Evolutionary conservation across 2,888 invertebrate genomes (phyloP).

Genomic region (Drosophila limbata): DNA sequence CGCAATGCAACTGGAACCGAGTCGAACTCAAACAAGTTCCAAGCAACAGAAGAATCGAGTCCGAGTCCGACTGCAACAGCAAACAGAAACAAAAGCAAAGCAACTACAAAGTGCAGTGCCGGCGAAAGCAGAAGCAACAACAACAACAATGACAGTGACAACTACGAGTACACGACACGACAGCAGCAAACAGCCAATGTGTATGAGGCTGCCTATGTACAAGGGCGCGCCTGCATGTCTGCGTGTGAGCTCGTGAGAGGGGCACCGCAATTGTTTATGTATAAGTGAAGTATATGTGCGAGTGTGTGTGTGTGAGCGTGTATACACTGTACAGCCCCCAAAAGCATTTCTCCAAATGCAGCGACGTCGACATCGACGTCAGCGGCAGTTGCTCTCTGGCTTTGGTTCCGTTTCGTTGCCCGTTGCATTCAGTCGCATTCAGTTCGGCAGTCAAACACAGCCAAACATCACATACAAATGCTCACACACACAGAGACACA

Average conservation of each 20-base stretch:
- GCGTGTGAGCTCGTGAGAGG: slow-evolving; percentile 54
- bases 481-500: slow-evolving; percentile 12
- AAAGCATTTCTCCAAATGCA: slow-evolving; percentile 79
- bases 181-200: slow-evolving; percentile 71
- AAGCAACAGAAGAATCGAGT: slow-evolving; percentile 16
- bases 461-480: slow-evolving; percentile 57
- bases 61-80: slow-evolving; percentile 41
- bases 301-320: slow-evolving; percentile 18
- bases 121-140: slow-evolving; percentile 42
- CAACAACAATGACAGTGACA: slow-evolving; percentile 39
- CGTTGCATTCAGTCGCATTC: slow-evolving; percentile 58
- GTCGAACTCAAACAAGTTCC: slow-evolving; percentile 64
- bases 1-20: slow-evolving; percentile 54
- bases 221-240: slow-evolving; percentile 59
- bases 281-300: slow-evolving; percentile 25
- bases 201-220: slow-evolving; percentile 77
- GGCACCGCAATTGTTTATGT: slow-evolving; percentile 30
- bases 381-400: slow-evolving; percentile 46
- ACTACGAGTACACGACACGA: slow-evolving; percentile 11
- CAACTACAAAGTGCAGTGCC: slow-evolving; percentile 62
- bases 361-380: slow-evolving; percentile 39
- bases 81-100: slow-evolving; percentile 44
- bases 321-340: slow-evolving; percentile 72
- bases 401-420: slow-evolving; percentile 68
- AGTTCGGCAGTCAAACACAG: slow-evolving; percentile 55